Evolutionary conservation across 2,113 vertebrate genomes (phyloP).

Genomic region (Hippopotamus amphibius): DNA sequence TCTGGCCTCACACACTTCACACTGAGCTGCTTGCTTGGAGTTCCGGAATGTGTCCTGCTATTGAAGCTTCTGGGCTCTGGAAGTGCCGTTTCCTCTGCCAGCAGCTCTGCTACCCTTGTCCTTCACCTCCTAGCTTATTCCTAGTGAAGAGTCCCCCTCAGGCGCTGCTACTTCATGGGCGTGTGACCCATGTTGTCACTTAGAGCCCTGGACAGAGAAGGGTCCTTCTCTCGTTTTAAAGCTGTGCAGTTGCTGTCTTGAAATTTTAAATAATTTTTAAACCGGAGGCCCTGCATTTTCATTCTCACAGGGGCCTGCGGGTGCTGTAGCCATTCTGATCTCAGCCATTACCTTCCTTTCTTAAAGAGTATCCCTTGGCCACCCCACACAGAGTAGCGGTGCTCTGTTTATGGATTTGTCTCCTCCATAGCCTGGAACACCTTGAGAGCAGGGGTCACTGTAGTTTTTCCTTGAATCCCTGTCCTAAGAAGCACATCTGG

Average conservation of each 20-base stretch:
- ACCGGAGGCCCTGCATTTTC: not conserved
- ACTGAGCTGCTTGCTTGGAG: not conserved
- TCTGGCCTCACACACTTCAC: not conserved
- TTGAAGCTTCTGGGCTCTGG: not conserved
- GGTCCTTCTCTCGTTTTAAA: not conserved
- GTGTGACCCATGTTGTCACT: too few relatives aligned
- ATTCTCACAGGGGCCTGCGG: not conserved
- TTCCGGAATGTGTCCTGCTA: not conserved
- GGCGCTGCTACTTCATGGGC: accelerated
- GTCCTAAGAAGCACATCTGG: not conserved
- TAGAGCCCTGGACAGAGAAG: not conserved
- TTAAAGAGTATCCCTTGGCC: accelerated
- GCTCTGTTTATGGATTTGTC: not conserved
- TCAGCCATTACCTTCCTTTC: not conserved
- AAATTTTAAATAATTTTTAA: not conserved
- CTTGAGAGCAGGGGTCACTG: not conserved
- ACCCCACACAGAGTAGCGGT: not conserved
- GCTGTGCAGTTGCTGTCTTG: not conserved
- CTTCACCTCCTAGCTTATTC: not conserved
- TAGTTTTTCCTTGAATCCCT: not conserved
- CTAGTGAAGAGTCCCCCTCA: too few relatives aligned
- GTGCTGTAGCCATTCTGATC: not conserved
- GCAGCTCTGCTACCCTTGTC: too few relatives aligned
- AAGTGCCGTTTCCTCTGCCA: not conserved
- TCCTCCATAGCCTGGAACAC: not conserved